These are phyloP conservation scores for cattle (Bos taurus) DNA, from an alignment of 2,113 vertebrate genomes.

Conservation along the genomic window ARS-UCD2.0 NC_037347.1:3123501-3124000, in stretches of 20 bases:
- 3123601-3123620: background rate
- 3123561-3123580: background rate
- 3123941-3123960: background rate
- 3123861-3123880: background rate
- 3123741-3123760: background rate
- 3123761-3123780: background rate
- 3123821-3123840: background rate
- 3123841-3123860: background rate
- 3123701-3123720: background rate
- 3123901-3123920: background rate
- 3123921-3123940: background rate
- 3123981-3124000: background rate
- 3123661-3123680: background rate
- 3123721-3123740: background rate
- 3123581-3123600: background rate
- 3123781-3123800: background rate
- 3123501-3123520: background rate
- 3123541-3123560: background rate
- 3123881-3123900: background rate
- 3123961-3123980: background rate
- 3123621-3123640: background rate
- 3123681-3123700: background rate
- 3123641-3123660: background rate
- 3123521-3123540: background rate
- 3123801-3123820: background rate